Conservation (phyloP, 2,888 invertebrate genomes). For the Drosophila pegasa region DNA sequence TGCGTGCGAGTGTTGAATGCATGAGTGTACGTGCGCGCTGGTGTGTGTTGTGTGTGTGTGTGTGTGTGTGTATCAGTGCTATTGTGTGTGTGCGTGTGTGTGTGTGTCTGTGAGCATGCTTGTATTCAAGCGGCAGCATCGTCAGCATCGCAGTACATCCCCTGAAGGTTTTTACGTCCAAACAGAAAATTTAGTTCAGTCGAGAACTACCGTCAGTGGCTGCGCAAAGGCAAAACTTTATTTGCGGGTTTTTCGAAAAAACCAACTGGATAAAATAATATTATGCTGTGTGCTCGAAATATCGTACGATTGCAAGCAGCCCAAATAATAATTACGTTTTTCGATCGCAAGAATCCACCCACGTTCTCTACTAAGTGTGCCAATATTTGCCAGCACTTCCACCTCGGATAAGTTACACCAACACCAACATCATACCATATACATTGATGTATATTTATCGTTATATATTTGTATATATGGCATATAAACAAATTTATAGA, state of each 20-base stretch:
- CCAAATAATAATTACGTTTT: conserved; percentile 27
- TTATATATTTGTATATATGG: not conserved
- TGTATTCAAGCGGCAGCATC: conserved; percentile 54
- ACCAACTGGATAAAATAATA: conserved; percentile 34
- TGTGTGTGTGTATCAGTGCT: conserved; percentile 19
- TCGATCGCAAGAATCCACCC: conserved; percentile 29
- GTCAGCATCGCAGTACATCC: conserved; percentile 76
- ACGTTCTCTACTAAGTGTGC: conserved; percentile 21
- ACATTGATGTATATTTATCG: conserved; percentile 5
- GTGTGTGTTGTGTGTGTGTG: not conserved
- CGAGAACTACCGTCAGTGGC: conserved; percentile 83
- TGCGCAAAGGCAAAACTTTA: conserved; percentile 82
- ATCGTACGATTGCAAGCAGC: conserved; percentile 40
- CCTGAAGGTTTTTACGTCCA: conserved; percentile 84
- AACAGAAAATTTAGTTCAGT: conserved; percentile 83
- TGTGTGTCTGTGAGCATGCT: conserved; percentile 29
- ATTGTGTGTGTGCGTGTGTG: conserved; percentile 17
- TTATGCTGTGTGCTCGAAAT: conserved; percentile 51
- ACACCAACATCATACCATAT: not conserved
- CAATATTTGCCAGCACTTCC: conserved; percentile 36
- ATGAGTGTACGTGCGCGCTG: not conserved
- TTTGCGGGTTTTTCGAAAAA: conserved; percentile 77
- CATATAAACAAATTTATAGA: not conserved
- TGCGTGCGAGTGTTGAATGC: not conserved
- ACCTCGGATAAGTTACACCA: conserved; percentile 40